These are phyloP conservation scores for Megatriorchis doriae DNA, from an alignment of 2,113 vertebrate genomes.

Conservation along the genomic window DNA sequence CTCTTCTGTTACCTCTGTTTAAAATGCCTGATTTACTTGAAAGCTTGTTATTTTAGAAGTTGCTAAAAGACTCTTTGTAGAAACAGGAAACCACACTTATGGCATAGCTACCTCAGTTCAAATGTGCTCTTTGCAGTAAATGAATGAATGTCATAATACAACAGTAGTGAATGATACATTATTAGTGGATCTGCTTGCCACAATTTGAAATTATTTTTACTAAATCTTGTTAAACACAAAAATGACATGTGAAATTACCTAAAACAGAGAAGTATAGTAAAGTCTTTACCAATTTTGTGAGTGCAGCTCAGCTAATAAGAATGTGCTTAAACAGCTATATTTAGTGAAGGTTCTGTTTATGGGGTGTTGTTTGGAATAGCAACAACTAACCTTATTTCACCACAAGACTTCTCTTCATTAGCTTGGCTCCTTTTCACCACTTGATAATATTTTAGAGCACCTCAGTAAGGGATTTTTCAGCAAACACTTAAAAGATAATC, in stretches of 20 bases:
- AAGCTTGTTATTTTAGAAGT: not conserved
- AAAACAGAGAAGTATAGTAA: not conserved
- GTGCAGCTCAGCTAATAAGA: fast-evolving
- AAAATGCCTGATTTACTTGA: not conserved
- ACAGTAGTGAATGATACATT: not conserved
- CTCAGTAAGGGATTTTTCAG: not conserved
- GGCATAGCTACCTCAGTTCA: not conserved
- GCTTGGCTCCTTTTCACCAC: not conserved
- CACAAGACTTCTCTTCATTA: not conserved
- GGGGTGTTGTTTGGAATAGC: not conserved
- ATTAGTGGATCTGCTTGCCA: not conserved
- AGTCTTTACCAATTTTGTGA: not conserved
- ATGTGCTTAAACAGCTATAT: not conserved
- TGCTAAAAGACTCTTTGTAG: not conserved
- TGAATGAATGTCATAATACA: not conserved
- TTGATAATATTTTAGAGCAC: not conserved
- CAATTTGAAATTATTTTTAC: not conserved
- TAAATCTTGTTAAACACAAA: not conserved
- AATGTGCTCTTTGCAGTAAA: not conserved
- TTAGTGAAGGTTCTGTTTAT: not conserved
- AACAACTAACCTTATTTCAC: not conserved
- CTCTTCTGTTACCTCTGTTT: not conserved
- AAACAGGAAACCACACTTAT: not conserved
- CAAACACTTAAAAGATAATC: not conserved
- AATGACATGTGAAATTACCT: not conserved